Evolutionary conservation across 2,797 vertebrate genomes (phyloP), one percentile per base, ranked within the genome.

Genomic region (Leuciscus waleckii): DNA sequence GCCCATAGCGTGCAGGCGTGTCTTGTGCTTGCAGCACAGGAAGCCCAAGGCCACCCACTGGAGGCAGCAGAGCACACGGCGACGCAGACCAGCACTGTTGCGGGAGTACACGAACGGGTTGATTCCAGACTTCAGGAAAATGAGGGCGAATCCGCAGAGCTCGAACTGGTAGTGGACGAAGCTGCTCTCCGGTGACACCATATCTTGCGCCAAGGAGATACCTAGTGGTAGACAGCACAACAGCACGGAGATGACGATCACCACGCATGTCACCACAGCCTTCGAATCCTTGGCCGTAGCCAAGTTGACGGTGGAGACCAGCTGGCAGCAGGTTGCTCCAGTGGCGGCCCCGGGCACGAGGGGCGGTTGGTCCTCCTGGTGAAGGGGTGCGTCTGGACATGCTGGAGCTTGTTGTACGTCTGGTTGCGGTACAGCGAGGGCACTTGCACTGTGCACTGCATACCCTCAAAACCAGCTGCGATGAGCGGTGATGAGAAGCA

Each of bases 41-140:
- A 97, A 95, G 21, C 95, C 94, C 39, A 98, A 91, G 1, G 97
- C 93, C 0, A 93, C 70, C 80, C 96, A 96, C 79, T 95, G 97
- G 84, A 98, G 88, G 74, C 96, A 98, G 95, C 97, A 97, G 23
- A 98, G 94, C 54, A 97, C 96, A 0, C 97, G 96, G 56, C 97
- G 96, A 32, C 98, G 94, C 77, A 99, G 96, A 4, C 98, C 98
- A 0, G 97, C 96, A 0, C 98, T 99, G 93, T 97, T 99, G 49
- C 98, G 97, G 0, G 98, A 99, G 87, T 99, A 99, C 79, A 99
- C 97, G 61, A 99, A 99, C 3, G 98, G 98, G 86, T 99, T 99
- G 90, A 99, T 95, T 81, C 98, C 98, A 0, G 98, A 99, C 86
- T 99, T 99, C 87, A 99, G 95, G 86, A 99, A 98, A 87, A 99